A percentile compares a stretch with the other conserved stretches of the same genome.
These are phyloP conservation scores for Dermochelys coriacea DNA, from an alignment of 2,797 vertebrate genomes.

Conservation along the genomic window DNA sequence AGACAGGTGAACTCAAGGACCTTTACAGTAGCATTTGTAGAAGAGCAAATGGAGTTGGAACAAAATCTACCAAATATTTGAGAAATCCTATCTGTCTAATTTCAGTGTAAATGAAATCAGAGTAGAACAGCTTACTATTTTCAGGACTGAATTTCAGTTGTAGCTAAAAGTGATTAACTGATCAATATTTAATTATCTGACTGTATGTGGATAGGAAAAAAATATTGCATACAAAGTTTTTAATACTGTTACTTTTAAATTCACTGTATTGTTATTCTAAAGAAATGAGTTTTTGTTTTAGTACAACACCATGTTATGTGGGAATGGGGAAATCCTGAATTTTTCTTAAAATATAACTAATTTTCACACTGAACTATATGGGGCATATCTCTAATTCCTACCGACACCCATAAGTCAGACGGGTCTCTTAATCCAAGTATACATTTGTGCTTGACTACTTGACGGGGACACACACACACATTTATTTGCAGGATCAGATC, in stretches of 20 bases:
- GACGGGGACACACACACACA: fast-evolving
- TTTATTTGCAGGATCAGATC: not conserved
- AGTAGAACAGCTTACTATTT: not conserved
- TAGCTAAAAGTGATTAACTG: slow-evolving; percentile 28
- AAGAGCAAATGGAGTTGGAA: slow-evolving; percentile 41
- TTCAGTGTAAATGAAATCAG: not conserved
- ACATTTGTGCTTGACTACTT: not conserved
- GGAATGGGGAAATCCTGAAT: not conserved
- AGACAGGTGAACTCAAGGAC: not conserved
- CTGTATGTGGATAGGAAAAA: not conserved
- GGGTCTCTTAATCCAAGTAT: not conserved
- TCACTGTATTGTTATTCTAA: not conserved
- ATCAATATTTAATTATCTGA: slow-evolving; percentile 31
- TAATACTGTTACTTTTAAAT: slow-evolving; percentile 1
- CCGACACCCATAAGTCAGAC: not conserved
- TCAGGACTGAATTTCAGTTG: not conserved
- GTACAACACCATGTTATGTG: not conserved
- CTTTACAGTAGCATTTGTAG: not conserved
- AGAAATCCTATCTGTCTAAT: not conserved
- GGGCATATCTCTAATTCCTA: not conserved
- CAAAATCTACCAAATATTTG: not conserved
- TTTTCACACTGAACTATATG: not conserved
- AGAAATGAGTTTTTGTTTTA: not conserved
- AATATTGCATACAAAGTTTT: slow-evolving; percentile 15
- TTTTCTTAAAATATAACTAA: not conserved